Conservation (phyloP, 2,113 vertebrate genomes). For the Poicephalus meyeri region DNA sequence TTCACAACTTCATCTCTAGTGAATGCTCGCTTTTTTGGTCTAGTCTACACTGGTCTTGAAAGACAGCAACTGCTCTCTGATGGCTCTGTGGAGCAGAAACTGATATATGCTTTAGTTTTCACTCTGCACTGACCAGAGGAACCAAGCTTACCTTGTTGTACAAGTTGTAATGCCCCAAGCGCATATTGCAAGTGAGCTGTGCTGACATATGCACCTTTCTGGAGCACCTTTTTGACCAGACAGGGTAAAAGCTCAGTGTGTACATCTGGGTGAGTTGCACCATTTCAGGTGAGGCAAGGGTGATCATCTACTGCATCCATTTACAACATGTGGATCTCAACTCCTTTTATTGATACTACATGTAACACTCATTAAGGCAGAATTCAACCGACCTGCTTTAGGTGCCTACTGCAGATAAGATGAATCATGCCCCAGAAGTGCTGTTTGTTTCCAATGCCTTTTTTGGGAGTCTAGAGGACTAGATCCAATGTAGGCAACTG, state of each 20-base stretch:
- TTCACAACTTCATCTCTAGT: conserved; percentile 43
- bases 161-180: neutral
- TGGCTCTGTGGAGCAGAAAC: neutral
- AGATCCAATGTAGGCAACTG: neutral
- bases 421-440: neutral
- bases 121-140: neutral
- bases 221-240: neutral
- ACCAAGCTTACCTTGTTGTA: neutral
- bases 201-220: rapidly evolving
- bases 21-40: conserved; percentile 28
- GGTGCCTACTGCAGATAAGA: neutral
- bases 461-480: neutral
- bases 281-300: neutral
- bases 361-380: neutral
- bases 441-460: neutral
- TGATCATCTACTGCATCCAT: neutral
- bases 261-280: neutral
- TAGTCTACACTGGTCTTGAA: conserved; percentile 30
- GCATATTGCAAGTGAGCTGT: neutral
- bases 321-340: neutral
- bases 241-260: rapidly evolving
- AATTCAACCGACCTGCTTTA: neutral
- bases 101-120: neutral
- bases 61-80: conserved; percentile 21
- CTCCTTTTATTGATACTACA: neutral